phyloP scores from a whole-genome alignment of 2,797 vertebrate genomes.

The Pipistrellus kuhlii region DNA sequence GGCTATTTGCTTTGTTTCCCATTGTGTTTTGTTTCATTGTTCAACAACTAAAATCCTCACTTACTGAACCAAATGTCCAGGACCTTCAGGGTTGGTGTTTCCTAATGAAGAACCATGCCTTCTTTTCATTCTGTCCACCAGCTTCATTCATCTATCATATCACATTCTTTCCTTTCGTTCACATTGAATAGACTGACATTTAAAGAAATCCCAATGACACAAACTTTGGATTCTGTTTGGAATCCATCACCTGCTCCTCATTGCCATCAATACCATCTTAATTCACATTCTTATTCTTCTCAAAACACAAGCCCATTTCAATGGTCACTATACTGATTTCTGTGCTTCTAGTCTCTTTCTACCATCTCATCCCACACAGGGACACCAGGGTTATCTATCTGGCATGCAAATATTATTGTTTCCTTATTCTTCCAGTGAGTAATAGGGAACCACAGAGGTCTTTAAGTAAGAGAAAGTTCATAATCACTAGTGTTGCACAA shows the following conservation, averaged over 20 bases:
- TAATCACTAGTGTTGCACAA: not conserved
- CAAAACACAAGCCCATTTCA: not conserved
- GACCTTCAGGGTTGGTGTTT: too few species aligned
- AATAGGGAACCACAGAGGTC: not conserved
- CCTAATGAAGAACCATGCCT: not conserved
- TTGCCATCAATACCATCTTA: not conserved
- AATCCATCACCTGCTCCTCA: not conserved
- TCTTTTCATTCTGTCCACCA: not conserved
- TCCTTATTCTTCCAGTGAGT: constrained; percentile 12
- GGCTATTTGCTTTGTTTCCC: not conserved
- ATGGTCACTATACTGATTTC: not conserved
- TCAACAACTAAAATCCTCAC: not conserved
- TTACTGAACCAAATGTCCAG: not conserved
- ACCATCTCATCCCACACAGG: not conserved
- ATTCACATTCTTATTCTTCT: not conserved
- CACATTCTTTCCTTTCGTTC: not conserved
- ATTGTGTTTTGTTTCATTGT: not conserved
- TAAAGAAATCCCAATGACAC: not conserved
- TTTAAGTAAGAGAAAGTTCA: constrained; percentile 45
- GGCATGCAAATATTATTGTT: constrained; percentile 15
- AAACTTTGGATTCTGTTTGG: not conserved
- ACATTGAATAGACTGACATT: not conserved
- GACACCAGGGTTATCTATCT: not conserved
- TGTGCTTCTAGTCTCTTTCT: not conserved
- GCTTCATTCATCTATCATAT: not conserved